These are phyloP conservation scores for Pocota personata DNA, from an alignment of 2,888 invertebrate genomes.

Conservation along the genomic window DNA sequence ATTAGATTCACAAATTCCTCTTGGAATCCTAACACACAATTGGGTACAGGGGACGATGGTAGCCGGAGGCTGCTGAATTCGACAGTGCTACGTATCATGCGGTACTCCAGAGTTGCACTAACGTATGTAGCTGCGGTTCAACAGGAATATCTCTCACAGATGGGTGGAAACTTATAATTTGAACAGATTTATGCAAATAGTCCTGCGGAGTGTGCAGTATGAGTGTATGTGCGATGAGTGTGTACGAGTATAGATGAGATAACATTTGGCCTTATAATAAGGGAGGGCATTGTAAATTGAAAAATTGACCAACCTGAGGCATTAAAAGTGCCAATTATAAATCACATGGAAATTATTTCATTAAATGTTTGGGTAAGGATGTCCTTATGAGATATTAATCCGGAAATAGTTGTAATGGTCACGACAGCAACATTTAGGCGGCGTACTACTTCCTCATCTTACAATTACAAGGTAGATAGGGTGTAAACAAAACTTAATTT, in stretches of 20 bases:
- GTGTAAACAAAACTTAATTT: background rate
- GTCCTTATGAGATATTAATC: background rate
- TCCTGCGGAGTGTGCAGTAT: conserved; percentile 62
- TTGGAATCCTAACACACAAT: conserved; percentile 22
- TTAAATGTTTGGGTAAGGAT: background rate
- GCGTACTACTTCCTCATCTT: background rate
- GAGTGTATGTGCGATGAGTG: background rate
- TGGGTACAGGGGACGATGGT: conserved; percentile 29
- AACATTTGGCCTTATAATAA: conserved; percentile 63
- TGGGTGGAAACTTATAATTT: conserved; percentile 72
- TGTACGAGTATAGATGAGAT: conserved; percentile 62
- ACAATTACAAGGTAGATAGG: background rate
- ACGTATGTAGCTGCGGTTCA: conserved; percentile 42
- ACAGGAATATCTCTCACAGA: conserved; percentile 33
- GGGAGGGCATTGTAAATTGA: conserved; percentile 62
- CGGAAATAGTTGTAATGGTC: background rate
- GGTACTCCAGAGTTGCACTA: background rate
- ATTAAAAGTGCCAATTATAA: conserved; percentile 41
- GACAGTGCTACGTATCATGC: conserved; percentile 24
- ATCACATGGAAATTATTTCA: conserved; percentile 16
- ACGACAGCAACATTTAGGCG: too few relatives aligned
- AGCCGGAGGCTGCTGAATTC: conserved; percentile 48
- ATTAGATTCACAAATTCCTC: conserved; percentile 66
- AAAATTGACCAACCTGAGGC: conserved; percentile 65
- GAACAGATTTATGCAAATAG: conserved; percentile 74